Percentiles rank a stretch among this genome's conserved stretches.
Evolutionary conservation across 30 jellyfish, hydroid and myxozoan species (phyloP).

Genomic region (Cassiopea andromeda): DNA sequence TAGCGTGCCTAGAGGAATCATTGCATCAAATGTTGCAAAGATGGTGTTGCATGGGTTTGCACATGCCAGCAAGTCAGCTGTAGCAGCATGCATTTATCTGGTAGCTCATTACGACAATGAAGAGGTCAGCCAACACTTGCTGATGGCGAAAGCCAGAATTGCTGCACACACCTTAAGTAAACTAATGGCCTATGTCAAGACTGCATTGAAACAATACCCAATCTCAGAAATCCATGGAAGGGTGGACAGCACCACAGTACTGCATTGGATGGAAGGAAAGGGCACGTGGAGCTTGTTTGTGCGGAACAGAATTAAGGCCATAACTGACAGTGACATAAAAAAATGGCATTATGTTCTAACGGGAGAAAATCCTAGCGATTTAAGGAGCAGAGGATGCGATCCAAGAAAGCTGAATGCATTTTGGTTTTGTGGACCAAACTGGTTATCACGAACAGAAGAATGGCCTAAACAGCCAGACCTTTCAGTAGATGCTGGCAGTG

Average conservation of each 20-base stretch:
- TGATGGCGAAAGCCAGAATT: slow-evolving; percentile 55
- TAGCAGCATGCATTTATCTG: slow-evolving; percentile 41
- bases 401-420: neutral
- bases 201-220: slow-evolving; percentile 2
- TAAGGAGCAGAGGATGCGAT: slow-evolving; percentile 28
- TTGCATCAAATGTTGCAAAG: slow-evolving; percentile 19
- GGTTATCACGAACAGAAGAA: slow-evolving; percentile 16
- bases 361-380: slow-evolving; percentile 52
- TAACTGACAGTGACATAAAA: slow-evolving; percentile 1
- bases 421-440: slow-evolving; percentile 52
- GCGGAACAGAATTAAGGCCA: slow-evolving; percentile 24
- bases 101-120: slow-evolving; percentile 9
- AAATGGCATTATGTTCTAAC: slow-evolving; percentile 53
- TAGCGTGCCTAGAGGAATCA: slow-evolving; percentile 41
- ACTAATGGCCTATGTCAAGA: slow-evolving; percentile 14
- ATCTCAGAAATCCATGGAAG: slow-evolving; percentile 19
- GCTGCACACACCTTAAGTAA: slow-evolving; percentile 62
- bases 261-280: slow-evolving; percentile 52
- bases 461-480: slow-evolving; percentile 40
- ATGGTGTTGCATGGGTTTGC: slow-evolving; percentile 60
- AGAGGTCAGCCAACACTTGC: slow-evolving; percentile 44
- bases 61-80: slow-evolving; percentile 34
- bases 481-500: neutral
- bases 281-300: slow-evolving; percentile 35
- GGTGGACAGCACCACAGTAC: slow-evolving; percentile 71